Base-by-base conservation (phyloP, 2,888 invertebrate genomes). In the Dryococelus australis region DNA sequence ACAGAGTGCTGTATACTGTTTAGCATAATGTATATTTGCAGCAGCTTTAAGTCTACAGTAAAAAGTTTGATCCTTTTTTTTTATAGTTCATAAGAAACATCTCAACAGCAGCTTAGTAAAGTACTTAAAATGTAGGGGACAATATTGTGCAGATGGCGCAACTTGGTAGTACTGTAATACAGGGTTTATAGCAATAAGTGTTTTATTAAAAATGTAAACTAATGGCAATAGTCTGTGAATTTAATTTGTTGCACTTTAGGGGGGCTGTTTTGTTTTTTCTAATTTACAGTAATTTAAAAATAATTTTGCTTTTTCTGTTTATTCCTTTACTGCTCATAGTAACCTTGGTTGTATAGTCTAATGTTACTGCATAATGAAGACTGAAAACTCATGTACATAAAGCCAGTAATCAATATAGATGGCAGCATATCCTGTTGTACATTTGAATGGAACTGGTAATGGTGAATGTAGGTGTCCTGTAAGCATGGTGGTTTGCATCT, bases 351-450 rank as follows among this genome's bases (percentile, higher is more conserved):
- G 20, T 4, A 35, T 65, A 65, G n/a, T 8, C 0, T 65, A n/a
- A 65, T 65, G 65, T 65, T 24, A 65, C 65, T 65, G 65, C 65
- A 16, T 65, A 65, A 65, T 10, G 65, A 65, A 65, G 65, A 65
- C 65, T 65, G 65, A 65, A 10, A 24, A 65, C 65, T 65, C 24
- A 16, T 65, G 65, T 65, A 24, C 16, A 65, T 65, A 65, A 16
- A n/a, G 65, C 8, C 8, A 65, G n/a, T n/a, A 65, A 65, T 65
- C 24, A 3, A n/a, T 65, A 6, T 65, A 24, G 65, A 9, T 16
- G 65, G 65, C n/a, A 65, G 65, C n/a, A 65, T 65, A 65, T 65
- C 65, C 65, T 65, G 65, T 65, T 65, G 65, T 65, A 65, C 65
- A 65, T 65, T 65, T 65, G 65, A 65, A 65, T n/a, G 65, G 65